Evolutionary conservation across 2,888 invertebrate species (phyloP).

Genomic region (Priocnemis perturbator): DNA sequence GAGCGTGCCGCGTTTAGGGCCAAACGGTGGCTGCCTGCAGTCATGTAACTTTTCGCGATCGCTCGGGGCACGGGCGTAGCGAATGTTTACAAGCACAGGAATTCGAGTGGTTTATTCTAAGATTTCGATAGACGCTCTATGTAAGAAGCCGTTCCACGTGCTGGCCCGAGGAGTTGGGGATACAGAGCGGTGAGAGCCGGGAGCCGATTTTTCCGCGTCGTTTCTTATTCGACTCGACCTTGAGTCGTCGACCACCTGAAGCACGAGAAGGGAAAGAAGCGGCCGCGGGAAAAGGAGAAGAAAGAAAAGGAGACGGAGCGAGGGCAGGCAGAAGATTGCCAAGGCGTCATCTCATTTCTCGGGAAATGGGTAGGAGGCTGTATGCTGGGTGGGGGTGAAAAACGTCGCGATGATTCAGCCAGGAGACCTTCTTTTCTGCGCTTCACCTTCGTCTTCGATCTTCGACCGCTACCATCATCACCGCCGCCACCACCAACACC

Average conservation of each 20-base stretch:
- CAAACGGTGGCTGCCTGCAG: no score
- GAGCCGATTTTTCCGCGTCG: background rate
- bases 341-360: slow-evolving; percentile 5
- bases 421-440: slow-evolving; percentile 37
- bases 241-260: slow-evolving; percentile 48
- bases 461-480: slow-evolving; percentile 15
- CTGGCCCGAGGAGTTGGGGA: no score
- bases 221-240: slow-evolving; percentile 36
- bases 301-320: background rate
- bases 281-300: background rate
- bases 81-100: no score
- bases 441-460: slow-evolving; percentile 26
- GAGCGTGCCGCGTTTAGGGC: no score
- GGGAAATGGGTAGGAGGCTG: slow-evolving; percentile 19
- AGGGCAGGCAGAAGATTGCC: slow-evolving; percentile 22
- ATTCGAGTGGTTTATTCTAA: no score
- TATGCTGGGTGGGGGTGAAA: background rate
- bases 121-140: no score
- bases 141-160: no score
- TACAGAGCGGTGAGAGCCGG: no score
- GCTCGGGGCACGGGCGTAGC: no score
- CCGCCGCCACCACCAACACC: slow-evolving; percentile 15
- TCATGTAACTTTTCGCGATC: no score
- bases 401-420: slow-evolving; percentile 41
- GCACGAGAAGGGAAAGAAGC: background rate